Evolutionary conservation across 2,113 vertebrate species (phyloP).

Genomic region (Spilogale gracilis): DNA sequence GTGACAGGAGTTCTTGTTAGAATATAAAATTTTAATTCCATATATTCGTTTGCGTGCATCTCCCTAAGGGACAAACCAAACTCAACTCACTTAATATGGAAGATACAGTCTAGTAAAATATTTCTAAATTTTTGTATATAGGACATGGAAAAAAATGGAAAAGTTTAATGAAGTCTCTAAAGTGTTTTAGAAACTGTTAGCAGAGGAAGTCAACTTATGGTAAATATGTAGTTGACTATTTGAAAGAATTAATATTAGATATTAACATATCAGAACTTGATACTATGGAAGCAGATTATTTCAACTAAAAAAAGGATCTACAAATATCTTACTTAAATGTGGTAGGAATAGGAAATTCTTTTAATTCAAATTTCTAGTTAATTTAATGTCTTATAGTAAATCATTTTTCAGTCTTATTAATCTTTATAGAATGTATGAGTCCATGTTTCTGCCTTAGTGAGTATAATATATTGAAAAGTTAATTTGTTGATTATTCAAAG

Average conservation of each 20-base stretch:
- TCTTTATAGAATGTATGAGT: not conserved
- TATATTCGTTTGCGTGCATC: not conserved
- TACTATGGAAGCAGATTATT: not conserved
- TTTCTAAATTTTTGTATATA: slow-evolving; percentile 56
- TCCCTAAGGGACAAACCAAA: not conserved
- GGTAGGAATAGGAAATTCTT: not conserved
- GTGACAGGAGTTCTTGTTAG: slow-evolving; percentile 60
- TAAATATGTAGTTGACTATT: slow-evolving; percentile 30
- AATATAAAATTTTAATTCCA: not conserved
- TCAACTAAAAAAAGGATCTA: slow-evolving; percentile 27
- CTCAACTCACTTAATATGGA: slow-evolving; percentile 34
- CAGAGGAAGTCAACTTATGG: not conserved
- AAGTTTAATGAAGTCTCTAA: slow-evolving; percentile 35
- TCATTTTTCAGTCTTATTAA: slow-evolving; percentile 34
- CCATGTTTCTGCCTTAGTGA: not conserved
- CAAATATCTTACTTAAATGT: not conserved
- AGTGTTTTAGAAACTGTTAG: slow-evolving; percentile 51
- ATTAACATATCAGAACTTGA: not conserved
- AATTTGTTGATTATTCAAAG: not conserved
- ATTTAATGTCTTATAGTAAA: slow-evolving; percentile 18
- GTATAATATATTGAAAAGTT: not conserved
- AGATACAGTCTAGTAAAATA: slow-evolving; percentile 13
- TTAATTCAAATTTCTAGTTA: slow-evolving; percentile 50
- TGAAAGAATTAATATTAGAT: slow-evolving; percentile 46
- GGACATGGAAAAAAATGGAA: slow-evolving; percentile 7